These are phyloP conservation scores for Acanthurus lineatus DNA, from an alignment of 2,797 vertebrate genomes.

Conservation along the genomic window DNA sequence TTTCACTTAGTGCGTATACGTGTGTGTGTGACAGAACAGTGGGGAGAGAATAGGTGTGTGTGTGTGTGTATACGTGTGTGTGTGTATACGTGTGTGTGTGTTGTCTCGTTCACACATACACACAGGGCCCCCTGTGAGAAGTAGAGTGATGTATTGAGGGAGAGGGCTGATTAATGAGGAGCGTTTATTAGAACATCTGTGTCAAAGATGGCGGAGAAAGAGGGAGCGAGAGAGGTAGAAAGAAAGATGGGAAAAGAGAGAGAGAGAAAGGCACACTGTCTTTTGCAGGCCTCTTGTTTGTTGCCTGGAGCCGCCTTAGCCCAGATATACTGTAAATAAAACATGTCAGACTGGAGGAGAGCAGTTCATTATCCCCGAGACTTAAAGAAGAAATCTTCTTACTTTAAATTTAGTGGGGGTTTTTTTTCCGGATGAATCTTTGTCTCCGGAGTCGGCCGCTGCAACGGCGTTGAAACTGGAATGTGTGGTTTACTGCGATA, in stretches of 20 bases:
- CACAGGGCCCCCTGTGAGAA: conserved; percentile 78
- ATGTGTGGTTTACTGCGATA: conserved; percentile 32
- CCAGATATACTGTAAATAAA: conserved; percentile 84
- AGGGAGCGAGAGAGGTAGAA: conserved; percentile 55
- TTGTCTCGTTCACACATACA: conserved; percentile 70
- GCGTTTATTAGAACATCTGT: conserved; percentile 89
- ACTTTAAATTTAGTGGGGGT: conserved; percentile 27
- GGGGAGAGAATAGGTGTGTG: conserved; percentile 56
- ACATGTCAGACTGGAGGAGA: conserved; percentile 75
- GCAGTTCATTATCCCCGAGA: conserved; percentile 67
- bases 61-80: conserved; percentile 56
- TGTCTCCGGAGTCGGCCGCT: conserved; percentile 15
- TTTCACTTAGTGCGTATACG: conserved; percentile 76
- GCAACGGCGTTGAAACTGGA: conserved; percentile 41
- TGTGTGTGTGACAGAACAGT: conserved; percentile 40
- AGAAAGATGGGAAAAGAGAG: conserved; percentile 26
- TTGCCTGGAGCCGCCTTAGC: conserved; percentile 74
- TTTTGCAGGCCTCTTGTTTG: conserved; percentile 74
- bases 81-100: conserved; percentile 57
- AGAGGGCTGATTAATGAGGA: conserved; percentile 89
- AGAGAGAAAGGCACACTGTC: conserved; percentile 39
- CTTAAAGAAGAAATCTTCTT: conserved; percentile 41
- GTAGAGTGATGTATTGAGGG: conserved; percentile 84
- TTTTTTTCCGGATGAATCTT: conserved; percentile 24
- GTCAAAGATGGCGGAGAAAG: conserved; percentile 84